Conservation (phyloP, 2,888 invertebrate genomes). For the Flexamia atlantica region DNA sequence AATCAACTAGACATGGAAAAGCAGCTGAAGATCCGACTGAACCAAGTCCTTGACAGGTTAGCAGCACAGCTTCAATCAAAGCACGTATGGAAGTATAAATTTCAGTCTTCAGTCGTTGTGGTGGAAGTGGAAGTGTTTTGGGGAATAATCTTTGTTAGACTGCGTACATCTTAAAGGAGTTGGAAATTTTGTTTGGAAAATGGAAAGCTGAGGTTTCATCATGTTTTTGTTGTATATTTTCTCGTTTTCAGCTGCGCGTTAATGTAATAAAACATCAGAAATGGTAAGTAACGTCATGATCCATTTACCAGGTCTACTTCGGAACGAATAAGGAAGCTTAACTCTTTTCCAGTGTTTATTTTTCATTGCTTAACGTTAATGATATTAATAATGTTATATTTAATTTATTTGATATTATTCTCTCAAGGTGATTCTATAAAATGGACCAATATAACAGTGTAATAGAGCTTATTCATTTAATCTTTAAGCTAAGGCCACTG, state of each 20-base stretch:
- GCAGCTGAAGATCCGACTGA: neutral
- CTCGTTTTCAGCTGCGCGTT: neutral
- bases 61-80: neutral
- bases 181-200: neutral
- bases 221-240: neutral
- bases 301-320: neutral
- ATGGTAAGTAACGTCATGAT: constrained; percentile 1
- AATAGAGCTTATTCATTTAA: too few species aligned
- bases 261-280: neutral
- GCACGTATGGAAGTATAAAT: neutral
- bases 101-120: neutral
- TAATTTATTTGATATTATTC: too few species aligned
- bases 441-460: too few species aligned
- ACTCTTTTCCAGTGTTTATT: too few species aligned
- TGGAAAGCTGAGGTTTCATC: neutral
- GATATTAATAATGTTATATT: too few species aligned
- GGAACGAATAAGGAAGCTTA: neutral
- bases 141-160: neutral
- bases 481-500: too few species aligned
- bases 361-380: too few species aligned
- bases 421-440: too few species aligned
- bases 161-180: neutral
- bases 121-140: neutral
- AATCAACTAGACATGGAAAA: neutral
- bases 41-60: neutral